phyloP scores from a whole-genome alignment of 2,888 invertebrate species.

The Mimachlamys varia region DNA sequence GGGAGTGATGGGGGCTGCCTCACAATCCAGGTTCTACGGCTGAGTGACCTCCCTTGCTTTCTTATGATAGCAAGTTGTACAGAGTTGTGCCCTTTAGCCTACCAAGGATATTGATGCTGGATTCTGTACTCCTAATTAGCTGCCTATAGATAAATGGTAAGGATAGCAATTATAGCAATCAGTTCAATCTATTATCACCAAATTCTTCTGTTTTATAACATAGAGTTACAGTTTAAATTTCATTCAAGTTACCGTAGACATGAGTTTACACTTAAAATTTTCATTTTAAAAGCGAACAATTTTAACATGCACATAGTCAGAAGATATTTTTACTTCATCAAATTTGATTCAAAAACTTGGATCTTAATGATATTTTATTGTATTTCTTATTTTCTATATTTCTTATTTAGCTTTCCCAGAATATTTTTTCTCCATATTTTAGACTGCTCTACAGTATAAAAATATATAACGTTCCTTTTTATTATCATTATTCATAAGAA shows the following conservation, averaged over 20 bases:
- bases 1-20: not conserved
- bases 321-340: not conserved
- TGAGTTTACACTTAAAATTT: not conserved
- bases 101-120: not conserved
- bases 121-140: not conserved
- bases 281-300: not conserved
- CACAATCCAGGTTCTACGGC: constrained; percentile 31
- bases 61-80: constrained; percentile 29
- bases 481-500: not conserved
- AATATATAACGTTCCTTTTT: not conserved
- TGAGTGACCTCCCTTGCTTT: constrained; percentile 29
- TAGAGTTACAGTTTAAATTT: not conserved
- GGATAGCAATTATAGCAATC: not conserved
- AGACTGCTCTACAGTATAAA: not conserved
- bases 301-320: not conserved
- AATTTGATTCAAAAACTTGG: not conserved
- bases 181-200: not conserved
- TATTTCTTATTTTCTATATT: not conserved
- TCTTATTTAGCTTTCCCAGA: not conserved
- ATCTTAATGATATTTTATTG: not conserved
- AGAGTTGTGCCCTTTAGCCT: not conserved
- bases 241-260: not conserved
- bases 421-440: not conserved
- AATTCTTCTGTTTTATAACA: not conserved
- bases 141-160: constrained; percentile 31